Percentiles rank a stretch among this genome's conserved stretches.
Conservation (phyloP, 2,888 invertebrate species). For the Cosmia trapezina region DNA sequence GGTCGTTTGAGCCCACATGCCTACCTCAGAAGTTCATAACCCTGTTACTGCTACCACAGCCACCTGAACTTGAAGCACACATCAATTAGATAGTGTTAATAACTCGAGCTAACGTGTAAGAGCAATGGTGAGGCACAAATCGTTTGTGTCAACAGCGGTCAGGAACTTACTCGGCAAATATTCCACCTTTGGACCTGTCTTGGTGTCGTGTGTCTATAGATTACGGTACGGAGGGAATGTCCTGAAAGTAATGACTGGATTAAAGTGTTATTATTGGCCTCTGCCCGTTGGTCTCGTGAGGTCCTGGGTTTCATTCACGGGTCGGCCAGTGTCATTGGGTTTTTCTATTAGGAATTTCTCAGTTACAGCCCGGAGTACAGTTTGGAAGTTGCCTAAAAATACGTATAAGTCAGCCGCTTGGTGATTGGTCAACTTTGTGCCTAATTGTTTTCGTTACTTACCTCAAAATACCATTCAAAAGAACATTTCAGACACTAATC, state of each 20-base stretch:
- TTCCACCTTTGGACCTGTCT: slow-evolving; percentile 77
- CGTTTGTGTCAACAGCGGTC: slow-evolving; percentile 63
- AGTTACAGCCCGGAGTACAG: neutral
- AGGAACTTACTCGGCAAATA: slow-evolving; percentile 65
- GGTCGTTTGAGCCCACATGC: slow-evolving; percentile 14
- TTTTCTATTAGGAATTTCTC: neutral
- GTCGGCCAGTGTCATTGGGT: neutral
- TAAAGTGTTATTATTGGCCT: neutral
- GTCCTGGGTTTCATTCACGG: neutral
- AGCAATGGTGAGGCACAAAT: slow-evolving; percentile 64
- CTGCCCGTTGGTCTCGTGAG: neutral
- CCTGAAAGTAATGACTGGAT: neutral
- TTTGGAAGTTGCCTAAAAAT: neutral
- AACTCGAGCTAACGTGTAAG: slow-evolving; percentile 55
- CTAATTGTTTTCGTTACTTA: neutral
- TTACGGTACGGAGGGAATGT: slow-evolving; percentile 9
- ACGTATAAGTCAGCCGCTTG: neutral
- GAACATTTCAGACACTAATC: neutral
- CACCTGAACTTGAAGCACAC: slow-evolving; percentile 56
- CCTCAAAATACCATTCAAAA: neutral
- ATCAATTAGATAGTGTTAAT: slow-evolving; percentile 67
- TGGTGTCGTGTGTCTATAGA: slow-evolving; percentile 65
- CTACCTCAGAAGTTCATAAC: slow-evolving; percentile 46
- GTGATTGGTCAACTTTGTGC: neutral
- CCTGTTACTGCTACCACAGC: slow-evolving; percentile 45